Evolutionary conservation across 2,888 invertebrate species (phyloP).

Genomic region (Galerucella nymphaeae): DNA sequence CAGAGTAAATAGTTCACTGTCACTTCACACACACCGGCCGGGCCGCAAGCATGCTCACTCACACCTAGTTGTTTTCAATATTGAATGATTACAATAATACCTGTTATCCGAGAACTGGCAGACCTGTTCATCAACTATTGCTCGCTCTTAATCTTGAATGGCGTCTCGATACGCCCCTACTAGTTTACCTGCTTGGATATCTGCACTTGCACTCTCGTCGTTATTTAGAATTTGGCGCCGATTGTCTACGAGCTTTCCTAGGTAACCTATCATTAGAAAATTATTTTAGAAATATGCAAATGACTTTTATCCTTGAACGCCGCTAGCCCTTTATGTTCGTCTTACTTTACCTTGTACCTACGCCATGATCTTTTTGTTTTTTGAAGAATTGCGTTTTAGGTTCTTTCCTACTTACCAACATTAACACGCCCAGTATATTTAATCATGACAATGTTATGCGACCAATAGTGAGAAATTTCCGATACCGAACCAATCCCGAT

Average conservation of each 20-base stretch:
- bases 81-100: slow-evolving; percentile 65
- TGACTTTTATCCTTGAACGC: slow-evolving; percentile 14
- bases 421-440: slow-evolving; percentile 52
- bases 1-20: slow-evolving; percentile 37
- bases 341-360: not conserved
- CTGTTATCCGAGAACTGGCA: slow-evolving; percentile 63
- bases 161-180: slow-evolving; percentile 63
- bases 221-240: slow-evolving; percentile 52
- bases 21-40: slow-evolving; percentile 42
- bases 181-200: slow-evolving; percentile 57
- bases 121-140: slow-evolving; percentile 65
- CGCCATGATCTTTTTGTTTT: not conserved
- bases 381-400: slow-evolving; percentile 12
- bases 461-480: slow-evolving; percentile 52
- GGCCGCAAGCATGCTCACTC: slow-evolving; percentile 50
- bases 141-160: slow-evolving; percentile 65
- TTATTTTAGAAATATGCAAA: slow-evolving; percentile 30
- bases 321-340: slow-evolving; percentile 17
- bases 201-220: slow-evolving; percentile 52
- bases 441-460: slow-evolving; percentile 45
- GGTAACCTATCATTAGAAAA: slow-evolving; percentile 29
- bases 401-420: slow-evolving; percentile 9
- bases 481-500: slow-evolving; percentile 51
- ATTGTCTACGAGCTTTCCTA: slow-evolving; percentile 45
- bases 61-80: slow-evolving; percentile 61